Evolutionary conservation across 2,797 vertebrate genomes (phyloP), one percentile per base, ranked within the genome.

Genomic region (Cossypha caffra): DNA sequence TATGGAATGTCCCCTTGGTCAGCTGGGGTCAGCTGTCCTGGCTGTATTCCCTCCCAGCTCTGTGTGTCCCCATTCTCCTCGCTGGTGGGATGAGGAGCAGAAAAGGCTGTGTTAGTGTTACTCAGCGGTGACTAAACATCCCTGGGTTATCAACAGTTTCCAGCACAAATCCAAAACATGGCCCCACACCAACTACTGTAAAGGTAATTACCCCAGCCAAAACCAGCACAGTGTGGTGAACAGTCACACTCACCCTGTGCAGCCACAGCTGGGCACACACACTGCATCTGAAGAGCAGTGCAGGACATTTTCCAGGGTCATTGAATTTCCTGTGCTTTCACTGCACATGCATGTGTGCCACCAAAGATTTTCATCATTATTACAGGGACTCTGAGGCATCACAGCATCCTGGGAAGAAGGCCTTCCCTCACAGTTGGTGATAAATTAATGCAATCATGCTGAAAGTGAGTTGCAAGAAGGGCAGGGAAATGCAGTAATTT

Each of bases 161-260:
- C 21, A 63, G 29, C 33, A 24, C 33, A 71, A 35, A 52, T 64
- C 23, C 25, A 17, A 38, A 63, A 19, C 58, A 4, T 33, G 18
- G 10, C 21, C 26, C 18, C 11, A 1, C 35, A 35, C 29, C 76
- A 52, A 0, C 20, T 45, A 1, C 68, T 66, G 45, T 18, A 61
- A 18, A 40, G 45, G 25, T 33, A 58, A 31, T 79, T 66, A 10
- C 24, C 11, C 28, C 13, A 38, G 67, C 20, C 29, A 38, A 33
- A 58, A 15, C 11, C 33, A n/a, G 28, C 28, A 3, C 1, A 1
- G 24, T 0, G 0, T 14, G 33, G 33, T 19, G 33, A 45, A 5
- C 35, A 17, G 47, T 29, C 40, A 13, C 25, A 4, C 20, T 8
- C 18, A 45, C 24, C 18, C 40, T 12, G 0, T 12, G 17, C 16